These are phyloP conservation scores for Margaritifera margaritifera DNA, from an alignment of 2,888 invertebrate genomes.

Conservation along the genomic window DNA sequence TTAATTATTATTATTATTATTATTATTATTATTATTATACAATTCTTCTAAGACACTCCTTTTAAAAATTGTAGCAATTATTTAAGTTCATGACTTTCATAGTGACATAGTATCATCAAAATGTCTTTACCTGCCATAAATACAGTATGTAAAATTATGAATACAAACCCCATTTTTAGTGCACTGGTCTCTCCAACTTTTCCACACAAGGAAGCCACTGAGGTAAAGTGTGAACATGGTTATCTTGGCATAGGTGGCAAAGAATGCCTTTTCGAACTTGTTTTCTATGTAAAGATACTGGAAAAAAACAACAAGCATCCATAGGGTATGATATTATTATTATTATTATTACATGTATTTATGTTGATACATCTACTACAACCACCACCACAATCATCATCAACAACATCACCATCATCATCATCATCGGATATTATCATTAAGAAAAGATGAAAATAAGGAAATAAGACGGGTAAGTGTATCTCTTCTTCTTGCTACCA, in stretches of 20 bases:
- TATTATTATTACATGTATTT: neutral
- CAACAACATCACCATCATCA: neutral
- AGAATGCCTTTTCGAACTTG: constrained; percentile 93
- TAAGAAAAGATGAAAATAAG: no score
- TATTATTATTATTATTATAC: no score
- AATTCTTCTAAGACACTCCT: no score
- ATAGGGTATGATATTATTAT: constrained; percentile 1
- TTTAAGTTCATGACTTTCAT: no score
- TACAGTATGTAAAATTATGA: neutral
- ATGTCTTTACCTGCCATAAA: no score
- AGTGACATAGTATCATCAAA: no score
- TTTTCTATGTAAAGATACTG: constrained; percentile 79
- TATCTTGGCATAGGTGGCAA: constrained; percentile 95
- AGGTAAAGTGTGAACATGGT: constrained; percentile 94
- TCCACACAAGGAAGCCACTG: constrained; percentile 89
- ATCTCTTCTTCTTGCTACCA: no score
- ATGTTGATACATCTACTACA: neutral
- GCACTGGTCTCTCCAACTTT: constrained; percentile 92
- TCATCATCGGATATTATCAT: no score
- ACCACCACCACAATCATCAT: neutral
- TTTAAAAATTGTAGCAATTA: no score
- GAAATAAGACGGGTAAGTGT: no score
- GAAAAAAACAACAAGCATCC: constrained; percentile 77
- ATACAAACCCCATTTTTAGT: constrained; percentile 67
- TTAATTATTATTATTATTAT: no score